Percentiles rank a stretch among this genome's conserved stretches.
phyloP scores from a whole-genome alignment of 2,888 invertebrate species.

The Drosophila differens region DNA sequence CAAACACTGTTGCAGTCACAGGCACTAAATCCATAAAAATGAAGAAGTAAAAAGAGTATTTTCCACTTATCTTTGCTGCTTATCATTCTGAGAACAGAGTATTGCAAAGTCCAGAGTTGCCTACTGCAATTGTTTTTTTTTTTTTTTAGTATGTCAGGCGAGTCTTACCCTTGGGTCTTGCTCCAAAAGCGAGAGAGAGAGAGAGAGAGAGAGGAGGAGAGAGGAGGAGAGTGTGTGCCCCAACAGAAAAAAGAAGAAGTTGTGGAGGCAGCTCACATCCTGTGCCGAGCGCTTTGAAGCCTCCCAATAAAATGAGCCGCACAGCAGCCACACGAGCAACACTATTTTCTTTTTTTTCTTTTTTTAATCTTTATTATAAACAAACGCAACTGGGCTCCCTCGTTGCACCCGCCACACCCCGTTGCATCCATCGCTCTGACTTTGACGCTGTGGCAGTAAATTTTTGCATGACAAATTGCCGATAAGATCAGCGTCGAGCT shows the following conservation, averaged over 20 bases:
- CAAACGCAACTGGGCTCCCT: conserved; percentile 48
- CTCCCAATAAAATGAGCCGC: conserved; percentile 59
- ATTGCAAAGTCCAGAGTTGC: neutral
- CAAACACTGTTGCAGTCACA: too few species aligned
- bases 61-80: neutral
- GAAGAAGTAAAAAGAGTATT: neutral
- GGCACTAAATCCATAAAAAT: neutral
- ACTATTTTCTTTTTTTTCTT: conserved; percentile 3
- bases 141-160: conserved; percentile 58
- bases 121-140: conserved; percentile 3
- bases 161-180: conserved; percentile 7
- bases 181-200: conserved; percentile 13
- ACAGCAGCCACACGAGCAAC: conserved; percentile 57
- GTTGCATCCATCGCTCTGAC: conserved; percentile 8
- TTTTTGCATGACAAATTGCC: conserved; percentile 82
- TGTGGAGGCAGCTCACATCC: conserved; percentile 52
- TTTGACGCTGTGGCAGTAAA: conserved; percentile 62
- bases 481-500: conserved; percentile 72
- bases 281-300: conserved; percentile 70
- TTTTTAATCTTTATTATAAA: conserved; percentile 62
- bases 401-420: neutral
- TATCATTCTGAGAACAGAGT: neutral
- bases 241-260: conserved; percentile 21
- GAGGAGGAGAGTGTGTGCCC: conserved; percentile 6
- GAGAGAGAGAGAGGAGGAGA: neutral